Base-by-base conservation (phyloP, 1,140 invertebrate species). In the Trachymyrmex cornetzi region DNA sequence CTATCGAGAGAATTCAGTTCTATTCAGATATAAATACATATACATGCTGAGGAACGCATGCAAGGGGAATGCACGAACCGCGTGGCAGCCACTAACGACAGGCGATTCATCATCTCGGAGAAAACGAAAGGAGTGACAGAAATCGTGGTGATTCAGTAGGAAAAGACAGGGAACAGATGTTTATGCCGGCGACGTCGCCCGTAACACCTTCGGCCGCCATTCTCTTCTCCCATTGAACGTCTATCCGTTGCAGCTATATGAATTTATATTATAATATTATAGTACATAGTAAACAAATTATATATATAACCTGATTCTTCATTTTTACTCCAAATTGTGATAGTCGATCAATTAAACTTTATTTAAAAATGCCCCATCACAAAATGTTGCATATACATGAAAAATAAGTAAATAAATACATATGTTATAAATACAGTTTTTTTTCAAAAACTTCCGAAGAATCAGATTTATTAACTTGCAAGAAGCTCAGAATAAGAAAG, bases 51-150 rank as follows among this genome's bases (percentile, higher is more conserved):
- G 34, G 5, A n/a, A 22, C 50, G 57, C 53, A 19, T n/a, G 34
- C 48, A 27, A 22, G 16, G 30, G 30, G 4, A 14, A 61, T 48
- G 16, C 16, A 22, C 57, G 30, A 9, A 38, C 24, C 74, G 66
- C 71, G 71, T 19, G 82, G 77, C 66, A 79, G 80, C 74, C 64
- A 79, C 86, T 92, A 92, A 92, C 89, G 90, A 92, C 79, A 85
- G 48, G 63, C 91, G 82, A 92, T 92, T 90, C 89, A 92, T 92
- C 90, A 91, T 91, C 66, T 5, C 24, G 82, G 55, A 71, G 89
- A 85, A 90, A 90, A 89, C 82, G 89, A 90, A 91, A 84, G 87
- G 80, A 88, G 82, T 91, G 87, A 92, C 90, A 91, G 89, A 91
- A 89, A 90, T 91, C 87, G 87, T 81, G 85, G 64, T 92, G 90